These are phyloP conservation scores for Callyntrura sp. DNA, from an alignment of 2,888 invertebrate species.

Conservation along the genomic window DNA sequence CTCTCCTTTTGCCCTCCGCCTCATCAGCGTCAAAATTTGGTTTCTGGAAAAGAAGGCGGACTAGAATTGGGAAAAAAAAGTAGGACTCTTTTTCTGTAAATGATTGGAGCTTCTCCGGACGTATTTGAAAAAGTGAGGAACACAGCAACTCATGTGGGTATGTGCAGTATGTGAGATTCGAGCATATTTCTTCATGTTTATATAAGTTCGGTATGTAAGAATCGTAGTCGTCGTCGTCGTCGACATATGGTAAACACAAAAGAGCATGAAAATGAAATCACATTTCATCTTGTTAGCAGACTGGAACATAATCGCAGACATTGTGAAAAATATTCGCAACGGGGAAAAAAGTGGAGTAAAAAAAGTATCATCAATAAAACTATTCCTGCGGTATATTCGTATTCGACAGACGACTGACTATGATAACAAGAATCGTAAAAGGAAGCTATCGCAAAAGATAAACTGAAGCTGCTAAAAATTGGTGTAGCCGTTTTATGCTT, in stretches of 20 bases:
- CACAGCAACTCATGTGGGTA: neutral
- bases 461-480: too few species aligned
- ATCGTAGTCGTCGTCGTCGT: neutral
- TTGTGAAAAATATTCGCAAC: too few species aligned
- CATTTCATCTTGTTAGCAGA: constrained; percentile 14
- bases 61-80: constrained; percentile 7
- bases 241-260: neutral
- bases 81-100: neutral
- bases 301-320: too few species aligned
- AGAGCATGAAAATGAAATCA: neutral
- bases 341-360: too few species aligned
- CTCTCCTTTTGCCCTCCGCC: neutral
- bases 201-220: constrained; percentile 5
- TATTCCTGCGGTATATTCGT: too few species aligned
- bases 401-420: too few species aligned
- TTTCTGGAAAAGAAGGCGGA: neutral
- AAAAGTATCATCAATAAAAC: too few species aligned
- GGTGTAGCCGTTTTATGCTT: too few species aligned
- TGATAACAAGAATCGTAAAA: too few species aligned
- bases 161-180: neutral
- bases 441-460: too few species aligned
- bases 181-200: neutral
- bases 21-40: constrained; percentile 30
- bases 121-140: neutral
- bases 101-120: neutral